A percentile compares a stretch with the other conserved stretches of the same genome.
Conservation (phyloP, 2,888 invertebrate genomes). For the Marronus borbonicus region DNA sequence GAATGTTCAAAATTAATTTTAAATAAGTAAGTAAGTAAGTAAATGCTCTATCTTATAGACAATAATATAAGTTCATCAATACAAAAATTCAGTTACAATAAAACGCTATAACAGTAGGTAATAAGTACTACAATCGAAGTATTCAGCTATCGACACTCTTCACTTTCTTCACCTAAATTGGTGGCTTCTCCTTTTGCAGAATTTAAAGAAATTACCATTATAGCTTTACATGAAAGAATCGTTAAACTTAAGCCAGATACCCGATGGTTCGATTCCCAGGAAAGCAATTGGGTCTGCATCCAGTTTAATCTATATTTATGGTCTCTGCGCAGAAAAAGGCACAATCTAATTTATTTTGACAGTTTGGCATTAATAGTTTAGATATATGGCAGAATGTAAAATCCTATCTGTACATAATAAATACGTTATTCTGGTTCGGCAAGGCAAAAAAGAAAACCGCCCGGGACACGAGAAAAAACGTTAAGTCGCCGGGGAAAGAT, state of each 20-base stretch:
- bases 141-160: no score
- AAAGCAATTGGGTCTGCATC: no score
- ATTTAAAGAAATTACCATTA: not conserved
- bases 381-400: not conserved
- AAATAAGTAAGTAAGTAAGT: no score
- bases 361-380: not conserved
- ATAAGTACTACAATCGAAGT: no score
- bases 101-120: no score
- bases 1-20: no score
- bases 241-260: not conserved
- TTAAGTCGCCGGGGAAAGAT: not conserved
- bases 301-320: not conserved
- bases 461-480: not conserved
- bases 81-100: no score
- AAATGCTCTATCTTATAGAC: no score
- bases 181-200: no score
- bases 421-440: not conserved
- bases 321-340: not conserved
- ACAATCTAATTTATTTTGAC: not conserved
- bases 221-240: not conserved
- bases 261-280: not conserved
- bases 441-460: not conserved
- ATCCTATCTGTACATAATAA: slow-evolving; percentile 11
- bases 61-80: no score
- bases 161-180: no score